These are phyloP conservation scores for Entomobrya multifasciata DNA, from an alignment of 2,888 invertebrate species.

Conservation along the genomic window DNA sequence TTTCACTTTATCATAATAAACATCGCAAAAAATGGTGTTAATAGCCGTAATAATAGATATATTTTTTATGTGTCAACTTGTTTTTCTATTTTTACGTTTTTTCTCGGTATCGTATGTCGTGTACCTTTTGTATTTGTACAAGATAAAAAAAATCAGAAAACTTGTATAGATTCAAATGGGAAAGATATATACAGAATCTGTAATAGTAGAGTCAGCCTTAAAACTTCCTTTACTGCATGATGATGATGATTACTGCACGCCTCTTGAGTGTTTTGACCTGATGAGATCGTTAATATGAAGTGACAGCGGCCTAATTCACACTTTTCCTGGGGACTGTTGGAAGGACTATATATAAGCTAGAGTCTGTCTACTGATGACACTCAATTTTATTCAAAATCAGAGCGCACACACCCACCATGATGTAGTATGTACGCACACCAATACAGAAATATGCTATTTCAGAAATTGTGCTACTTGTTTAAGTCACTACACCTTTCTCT, in stretches of 20 bases:
- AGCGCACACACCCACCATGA: no score
- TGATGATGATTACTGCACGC: conserved; percentile 49
- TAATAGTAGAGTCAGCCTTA: neutral
- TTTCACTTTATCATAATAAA: neutral
- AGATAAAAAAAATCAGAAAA: no score
- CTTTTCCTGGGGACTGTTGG: conserved; percentile 4
- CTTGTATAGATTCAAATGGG: no score
- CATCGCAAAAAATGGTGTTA: neutral
- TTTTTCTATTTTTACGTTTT: conserved; percentile 1
- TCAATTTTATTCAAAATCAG: no score
- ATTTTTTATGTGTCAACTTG: no score
- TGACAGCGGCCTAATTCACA: conserved; percentile 67
- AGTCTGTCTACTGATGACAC: no score
- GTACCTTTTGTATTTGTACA: no score
- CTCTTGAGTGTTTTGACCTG: conserved; percentile 72
- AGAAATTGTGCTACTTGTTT: no score
- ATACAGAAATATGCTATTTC: no score
- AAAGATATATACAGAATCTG: neutral
- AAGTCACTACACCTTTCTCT: no score
- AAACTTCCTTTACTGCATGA: neutral
- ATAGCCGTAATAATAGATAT: conserved; percentile 1
- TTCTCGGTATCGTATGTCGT: neutral
- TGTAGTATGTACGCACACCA: no score
- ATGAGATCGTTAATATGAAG: conserved; percentile 72
- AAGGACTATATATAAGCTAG: no score